Conservation (phyloP, 2,888 invertebrate genomes). For the Celastrina argiolus region DNA sequence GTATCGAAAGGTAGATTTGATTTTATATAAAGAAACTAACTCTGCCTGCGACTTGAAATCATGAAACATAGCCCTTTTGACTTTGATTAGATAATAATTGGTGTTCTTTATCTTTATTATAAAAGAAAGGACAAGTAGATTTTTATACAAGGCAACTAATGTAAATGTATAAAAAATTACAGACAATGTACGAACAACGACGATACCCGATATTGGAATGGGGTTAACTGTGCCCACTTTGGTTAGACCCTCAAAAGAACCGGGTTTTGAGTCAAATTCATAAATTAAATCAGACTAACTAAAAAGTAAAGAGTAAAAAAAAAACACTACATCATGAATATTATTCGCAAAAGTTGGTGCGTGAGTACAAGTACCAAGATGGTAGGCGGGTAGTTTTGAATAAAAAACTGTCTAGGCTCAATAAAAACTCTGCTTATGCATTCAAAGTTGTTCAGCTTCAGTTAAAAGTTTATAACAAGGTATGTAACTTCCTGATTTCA, state of each 20-base stretch:
- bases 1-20: too few species aligned
- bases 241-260: background rate
- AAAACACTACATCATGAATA: background rate
- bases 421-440: slow-evolving; percentile 47
- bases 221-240: too few species aligned
- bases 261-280: background rate
- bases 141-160: too few species aligned
- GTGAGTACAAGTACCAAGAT: slow-evolving; percentile 15
- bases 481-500: slow-evolving; percentile 47
- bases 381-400: slow-evolving; percentile 6
- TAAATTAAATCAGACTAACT: background rate
- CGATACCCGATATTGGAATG: too few species aligned
- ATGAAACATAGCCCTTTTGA: too few species aligned
- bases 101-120: too few species aligned
- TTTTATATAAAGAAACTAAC: too few species aligned
- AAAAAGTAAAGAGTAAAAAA: background rate
- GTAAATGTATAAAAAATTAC: too few species aligned
- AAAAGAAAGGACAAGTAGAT: too few species aligned
- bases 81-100: too few species aligned
- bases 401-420: slow-evolving; percentile 34
- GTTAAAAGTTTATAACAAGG: slow-evolving; percentile 60
- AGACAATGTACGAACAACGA: too few species aligned
- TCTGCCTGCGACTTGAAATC: too few species aligned
- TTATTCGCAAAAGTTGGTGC: slow-evolving; percentile 8
- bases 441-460: slow-evolving; percentile 50